phyloP scores from a whole-genome alignment of 1,140 invertebrate genomes.

The Drosophila subobscura region DNA sequence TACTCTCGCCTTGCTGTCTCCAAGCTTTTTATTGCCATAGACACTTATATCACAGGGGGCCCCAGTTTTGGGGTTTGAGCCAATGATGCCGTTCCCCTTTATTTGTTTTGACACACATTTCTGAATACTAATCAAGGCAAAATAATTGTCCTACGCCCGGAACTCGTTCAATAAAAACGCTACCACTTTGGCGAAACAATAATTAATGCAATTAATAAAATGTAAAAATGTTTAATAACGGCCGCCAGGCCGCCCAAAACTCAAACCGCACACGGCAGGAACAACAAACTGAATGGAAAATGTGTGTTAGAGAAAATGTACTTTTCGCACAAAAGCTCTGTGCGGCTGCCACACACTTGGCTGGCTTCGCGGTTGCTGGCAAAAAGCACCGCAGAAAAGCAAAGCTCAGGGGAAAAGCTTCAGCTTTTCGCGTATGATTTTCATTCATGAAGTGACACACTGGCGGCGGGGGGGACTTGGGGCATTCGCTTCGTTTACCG shows the following conservation, averaged over 20 bases:
- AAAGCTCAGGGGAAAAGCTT: constrained; percentile 36
- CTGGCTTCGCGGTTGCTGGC: constrained; percentile 5
- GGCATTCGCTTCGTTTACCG: constrained; percentile 30
- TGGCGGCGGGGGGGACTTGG: background rate
- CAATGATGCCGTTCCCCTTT: constrained; percentile 40
- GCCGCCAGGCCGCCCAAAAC: background rate
- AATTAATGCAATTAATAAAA: background rate
- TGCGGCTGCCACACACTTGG: constrained; percentile 8
- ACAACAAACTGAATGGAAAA: constrained; percentile 53
- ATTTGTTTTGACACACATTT: constrained; percentile 19
- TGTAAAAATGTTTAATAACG: constrained; percentile 8
- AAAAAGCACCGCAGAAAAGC: constrained; percentile 25
- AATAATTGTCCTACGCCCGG: constrained; percentile 1
- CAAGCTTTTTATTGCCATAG: constrained; percentile 44
- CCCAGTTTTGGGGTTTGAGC: constrained; percentile 22
- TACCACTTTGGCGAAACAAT: constrained; percentile 7
- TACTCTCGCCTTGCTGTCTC: constrained; percentile 10
- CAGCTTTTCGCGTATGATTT: constrained; percentile 39
- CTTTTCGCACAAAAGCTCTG: constrained; percentile 42
- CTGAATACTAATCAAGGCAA: constrained; percentile 27
- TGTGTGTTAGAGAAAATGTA: constrained; percentile 32
- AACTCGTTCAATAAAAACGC: background rate
- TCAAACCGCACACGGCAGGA: constrained; percentile 42
- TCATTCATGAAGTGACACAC: constrained; percentile 36
- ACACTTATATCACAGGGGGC: constrained; percentile 50